These are phyloP conservation scores for Eucidaris tribuloides DNA, from an alignment of 35 echinoderm and acorn worm genomes.

Conservation along the genomic window DNA sequence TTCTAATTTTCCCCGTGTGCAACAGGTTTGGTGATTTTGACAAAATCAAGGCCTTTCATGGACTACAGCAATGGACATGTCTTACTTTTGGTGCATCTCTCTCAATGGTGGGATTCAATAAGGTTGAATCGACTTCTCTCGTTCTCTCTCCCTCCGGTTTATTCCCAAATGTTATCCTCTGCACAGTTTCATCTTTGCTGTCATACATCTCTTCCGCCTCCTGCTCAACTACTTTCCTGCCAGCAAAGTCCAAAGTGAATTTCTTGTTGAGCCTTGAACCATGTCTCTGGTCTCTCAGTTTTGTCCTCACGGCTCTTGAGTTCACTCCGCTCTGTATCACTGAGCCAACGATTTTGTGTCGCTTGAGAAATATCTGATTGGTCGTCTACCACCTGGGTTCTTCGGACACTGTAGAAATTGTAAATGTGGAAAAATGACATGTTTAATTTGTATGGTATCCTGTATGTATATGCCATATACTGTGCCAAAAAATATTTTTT, in stretches of 20 bases:
- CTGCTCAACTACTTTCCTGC: constrained; percentile 73
- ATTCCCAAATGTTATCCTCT: constrained; percentile 74
- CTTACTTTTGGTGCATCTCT: constrained; percentile 14
- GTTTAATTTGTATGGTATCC: too few species aligned
- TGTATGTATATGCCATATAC: too few species aligned
- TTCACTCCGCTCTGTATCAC: constrained; percentile 41
- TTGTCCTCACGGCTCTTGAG: constrained; percentile 58
- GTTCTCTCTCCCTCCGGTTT: neutral
- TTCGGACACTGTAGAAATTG: constrained; percentile 33
- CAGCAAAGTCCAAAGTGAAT: constrained; percentile 96
- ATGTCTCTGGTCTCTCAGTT: constrained; percentile 67
- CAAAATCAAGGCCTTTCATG: too few species aligned
- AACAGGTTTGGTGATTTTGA: too few species aligned
- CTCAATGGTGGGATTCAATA: constrained; percentile 14
- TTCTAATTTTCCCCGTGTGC: too few species aligned
- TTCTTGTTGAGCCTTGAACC: constrained; percentile 85
- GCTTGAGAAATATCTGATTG: constrained; percentile 95
- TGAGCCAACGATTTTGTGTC: constrained; percentile 93
- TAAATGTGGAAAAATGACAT: too few species aligned
- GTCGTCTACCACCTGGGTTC: constrained; percentile 89
- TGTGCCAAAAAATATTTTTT: too few species aligned
- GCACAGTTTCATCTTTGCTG: constrained; percentile 85
- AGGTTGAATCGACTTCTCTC: neutral
- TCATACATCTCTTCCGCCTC: constrained; percentile 70
- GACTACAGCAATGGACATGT: too few species aligned